These are phyloP conservation scores for Idaea straminata DNA, from an alignment of 2,888 invertebrate species.

Conservation along the genomic window DNA sequence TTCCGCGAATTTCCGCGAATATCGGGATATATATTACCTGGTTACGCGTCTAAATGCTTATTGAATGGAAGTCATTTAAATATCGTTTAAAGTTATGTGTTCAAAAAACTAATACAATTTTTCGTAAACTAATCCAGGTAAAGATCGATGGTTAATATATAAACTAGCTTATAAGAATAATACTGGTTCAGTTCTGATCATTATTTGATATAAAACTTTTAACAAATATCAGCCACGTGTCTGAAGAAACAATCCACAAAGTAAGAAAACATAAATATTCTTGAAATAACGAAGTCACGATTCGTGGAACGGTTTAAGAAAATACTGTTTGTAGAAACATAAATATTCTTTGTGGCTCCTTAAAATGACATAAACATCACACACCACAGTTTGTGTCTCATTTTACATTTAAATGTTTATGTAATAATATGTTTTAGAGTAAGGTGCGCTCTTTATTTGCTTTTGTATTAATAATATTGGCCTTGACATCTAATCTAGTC, in stretches of 20 bases:
- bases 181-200: too few relatives aligned
- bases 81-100: background rate
- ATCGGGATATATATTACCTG: conserved; percentile 11
- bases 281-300: conserved; percentile 1
- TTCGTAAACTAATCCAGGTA: too few relatives aligned
- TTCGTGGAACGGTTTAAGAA: background rate
- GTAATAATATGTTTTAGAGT: background rate
- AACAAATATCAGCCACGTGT: background rate
- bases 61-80: background rate
- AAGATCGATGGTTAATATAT: too few relatives aligned
- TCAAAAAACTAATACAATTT: too few relatives aligned
- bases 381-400: background rate
- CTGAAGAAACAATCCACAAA: background rate
- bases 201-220: background rate
- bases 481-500: too few relatives aligned
- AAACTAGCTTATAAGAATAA: too few relatives aligned
- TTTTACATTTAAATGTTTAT: background rate
- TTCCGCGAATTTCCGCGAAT: conserved; percentile 19
- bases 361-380: background rate
- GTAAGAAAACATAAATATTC: background rate
- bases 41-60: background rate
- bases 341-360: background rate
- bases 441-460: background rate
- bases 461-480: too few relatives aligned
- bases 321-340: background rate